Conservation (phyloP, 1,140 invertebrate genomes). For the Orchesella cincta region DNA sequence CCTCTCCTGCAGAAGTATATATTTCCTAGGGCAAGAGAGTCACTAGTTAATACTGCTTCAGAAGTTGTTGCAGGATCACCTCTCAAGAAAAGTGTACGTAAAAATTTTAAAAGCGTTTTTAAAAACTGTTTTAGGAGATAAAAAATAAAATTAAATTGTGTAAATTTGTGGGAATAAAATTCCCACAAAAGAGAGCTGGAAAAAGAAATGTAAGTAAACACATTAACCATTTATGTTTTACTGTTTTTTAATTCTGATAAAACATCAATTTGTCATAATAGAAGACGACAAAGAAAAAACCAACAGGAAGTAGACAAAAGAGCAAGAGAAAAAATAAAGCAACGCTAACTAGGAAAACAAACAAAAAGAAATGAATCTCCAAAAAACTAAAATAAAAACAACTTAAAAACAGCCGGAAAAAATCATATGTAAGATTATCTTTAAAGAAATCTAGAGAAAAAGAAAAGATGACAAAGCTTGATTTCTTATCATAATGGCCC, state of each 20-base stretch:
- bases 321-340: not conserved
- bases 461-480: not conserved
- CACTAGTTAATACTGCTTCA: conserved; percentile 13
- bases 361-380: not conserved
- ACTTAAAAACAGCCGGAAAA: not conserved
- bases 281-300: not conserved
- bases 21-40: conserved; percentile 30
- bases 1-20: conserved; percentile 27
- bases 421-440: not conserved
- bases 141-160: too few species aligned
- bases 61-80: not conserved
- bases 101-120: not conserved
- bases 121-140: not conserved
- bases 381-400: conserved; percentile 1
- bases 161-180: too few species aligned
- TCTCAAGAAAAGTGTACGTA: not conserved
- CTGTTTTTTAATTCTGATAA: too few species aligned
- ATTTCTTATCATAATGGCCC: not conserved
- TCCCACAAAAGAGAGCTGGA: not conserved
- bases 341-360: not conserved
- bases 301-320: not conserved
- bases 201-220: too few species aligned
- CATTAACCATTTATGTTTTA: too few species aligned
- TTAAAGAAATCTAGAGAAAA: too few species aligned
- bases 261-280: not conserved